A percentile compares a stretch with the other conserved stretches of the same genome.
phyloP scores from a whole-genome alignment of 2,797 vertebrate species.

The Otolemur crassicaudatus region DNA sequence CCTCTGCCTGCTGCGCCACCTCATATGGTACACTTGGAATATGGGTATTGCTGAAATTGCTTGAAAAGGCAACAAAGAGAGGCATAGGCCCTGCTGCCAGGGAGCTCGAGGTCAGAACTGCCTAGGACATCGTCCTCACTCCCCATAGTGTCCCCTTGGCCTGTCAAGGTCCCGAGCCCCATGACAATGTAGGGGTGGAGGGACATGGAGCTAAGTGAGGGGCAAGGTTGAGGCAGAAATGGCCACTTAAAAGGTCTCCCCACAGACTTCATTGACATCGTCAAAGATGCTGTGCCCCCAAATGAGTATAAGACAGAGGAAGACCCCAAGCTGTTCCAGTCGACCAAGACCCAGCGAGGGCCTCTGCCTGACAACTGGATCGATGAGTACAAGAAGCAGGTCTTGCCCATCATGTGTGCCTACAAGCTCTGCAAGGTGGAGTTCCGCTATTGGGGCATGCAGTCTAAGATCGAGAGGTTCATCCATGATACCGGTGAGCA shows the following conservation, averaged over 20 bases:
- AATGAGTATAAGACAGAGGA: constrained; percentile 97
- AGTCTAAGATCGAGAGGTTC: constrained; percentile 99
- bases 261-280: constrained; percentile 97
- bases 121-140: neutral
- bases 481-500: constrained; percentile 97
- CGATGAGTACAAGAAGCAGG: constrained; percentile 92
- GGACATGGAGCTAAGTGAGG: neutral
- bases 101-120: neutral
- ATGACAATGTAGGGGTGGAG: fast-evolving
- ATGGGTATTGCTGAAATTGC: neutral
- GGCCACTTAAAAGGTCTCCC: constrained; percentile 34
- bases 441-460: constrained; percentile 99
- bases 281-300: constrained; percentile 96
- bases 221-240: neutral
- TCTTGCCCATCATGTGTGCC: constrained; percentile 97
- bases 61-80: neutral
- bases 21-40: fast-evolving
- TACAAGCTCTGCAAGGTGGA: constrained; percentile 99
- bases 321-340: constrained; percentile 96
- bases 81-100: fast-evolving
- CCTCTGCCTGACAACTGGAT: constrained; percentile 97
- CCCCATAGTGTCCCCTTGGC: fast-evolving
- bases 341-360: constrained; percentile 94
- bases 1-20: too few species aligned
- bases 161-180: neutral